Evolutionary conservation across 2,113 vertebrate species (phyloP), one percentile per base, ranked within the genome.

Genomic region (Orthonyx spaldingii): DNA sequence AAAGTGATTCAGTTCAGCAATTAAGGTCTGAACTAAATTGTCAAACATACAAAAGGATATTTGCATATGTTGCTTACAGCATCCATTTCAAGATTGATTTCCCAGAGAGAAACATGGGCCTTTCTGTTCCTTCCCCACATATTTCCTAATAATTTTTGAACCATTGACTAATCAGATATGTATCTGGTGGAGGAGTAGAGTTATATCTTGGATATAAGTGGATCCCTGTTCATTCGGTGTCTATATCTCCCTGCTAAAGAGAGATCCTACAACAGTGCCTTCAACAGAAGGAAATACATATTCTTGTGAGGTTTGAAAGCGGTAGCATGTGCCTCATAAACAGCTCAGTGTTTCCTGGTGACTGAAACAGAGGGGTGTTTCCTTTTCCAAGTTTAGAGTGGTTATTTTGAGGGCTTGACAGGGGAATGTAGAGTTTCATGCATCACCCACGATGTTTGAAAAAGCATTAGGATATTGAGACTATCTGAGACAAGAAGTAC

Each of bases 401-500:
- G 64, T 89, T 95, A 93, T 95, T 96, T 92, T 81, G 95, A 88
- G 90, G 92, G 88, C 92, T 78, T 97, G 93, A 95, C 84, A 86
- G 84, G 53, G 70, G 81, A 96, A 89, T 84, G 90, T 41, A 47
- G 90, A 70, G 44, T 92, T 96, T 93, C 79, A 68, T 90, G 83
- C 83, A 64, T 93, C 93, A 96, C 93, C 82, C 74, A 85, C 23
- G 0, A 55, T 90, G 86, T 96, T 94, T 92, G 90, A 94, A 90
- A 94, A 93, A 81, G 79, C 83, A 84, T 90, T 95, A 92, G 83
- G 76, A 46, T 90, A 92, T 84, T 93, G 92, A 92, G 79, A 92
- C 85, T 92, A 7, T 90, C 90, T 63, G 39, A 64, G 76, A 94
- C 83, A 92, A 95, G 93, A 85, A 70, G 64, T 75, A 89, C 72